A percentile compares a stretch with the other conserved stretches of the same genome.
These are phyloP conservation scores for Diploscapter pachys DNA, from an alignment of 1,140 invertebrate species.

Conservation along the genomic window DNA sequence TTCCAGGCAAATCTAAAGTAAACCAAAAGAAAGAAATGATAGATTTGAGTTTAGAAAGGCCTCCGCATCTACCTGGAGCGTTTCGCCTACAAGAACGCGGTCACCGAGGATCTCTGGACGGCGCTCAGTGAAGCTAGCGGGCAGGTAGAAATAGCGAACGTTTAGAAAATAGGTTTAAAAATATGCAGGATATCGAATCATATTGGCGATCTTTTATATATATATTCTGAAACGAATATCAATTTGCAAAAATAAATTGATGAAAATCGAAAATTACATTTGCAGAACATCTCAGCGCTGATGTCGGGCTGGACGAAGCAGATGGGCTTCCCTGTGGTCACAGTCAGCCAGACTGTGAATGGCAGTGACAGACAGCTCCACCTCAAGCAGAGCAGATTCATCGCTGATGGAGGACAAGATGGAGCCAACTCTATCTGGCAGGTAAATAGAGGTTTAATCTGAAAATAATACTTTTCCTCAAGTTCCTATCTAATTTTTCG, in stretches of 20 bases:
- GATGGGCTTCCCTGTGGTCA: constrained; percentile 79
- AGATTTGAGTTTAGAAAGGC: constrained; percentile 64
- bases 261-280: constrained; percentile 14
- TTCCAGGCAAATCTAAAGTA: constrained; percentile 68
- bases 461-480: background rate
- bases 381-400: constrained; percentile 49
- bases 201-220: too few species aligned
- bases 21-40: background rate
- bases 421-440: constrained; percentile 31
- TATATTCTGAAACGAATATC: too few species aligned
- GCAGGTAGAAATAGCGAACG: constrained; percentile 62
- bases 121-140: constrained; percentile 81
- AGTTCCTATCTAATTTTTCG: background rate
- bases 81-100: constrained; percentile 83
- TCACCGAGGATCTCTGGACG: constrained; percentile 89
- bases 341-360: constrained; percentile 59
- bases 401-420: constrained; percentile 41
- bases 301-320: constrained; percentile 94
- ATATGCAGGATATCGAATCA: too few species aligned
- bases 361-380: constrained; percentile 70
- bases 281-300: constrained; percentile 73
- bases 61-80: constrained; percentile 86
- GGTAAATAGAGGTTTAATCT: background rate
- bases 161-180: background rate
- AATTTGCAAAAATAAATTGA: constrained; percentile 1